Base-by-base conservation (phyloP, 1,140 invertebrate species). In the Scaptomyza pallida region DNA sequence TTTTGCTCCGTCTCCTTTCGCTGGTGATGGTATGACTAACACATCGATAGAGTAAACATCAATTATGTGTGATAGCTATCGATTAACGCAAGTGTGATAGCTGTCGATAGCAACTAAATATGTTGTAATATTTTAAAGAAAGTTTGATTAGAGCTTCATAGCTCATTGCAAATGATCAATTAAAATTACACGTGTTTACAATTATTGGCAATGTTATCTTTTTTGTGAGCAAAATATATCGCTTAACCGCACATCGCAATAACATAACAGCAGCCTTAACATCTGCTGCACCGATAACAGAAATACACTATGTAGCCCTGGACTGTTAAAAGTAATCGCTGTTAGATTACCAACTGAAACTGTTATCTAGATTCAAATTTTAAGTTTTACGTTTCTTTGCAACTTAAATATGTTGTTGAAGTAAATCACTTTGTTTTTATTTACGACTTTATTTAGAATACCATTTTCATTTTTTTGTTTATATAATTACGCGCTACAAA, bases 401-500 rank as follows among this genome's bases (percentile, higher is more conserved):
- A n/a, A n/a, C n/a, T n/a, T n/a, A n/a, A n/a, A n/a, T n/a, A n/a
- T n/a, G n/a, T n/a, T n/a, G n/a, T n/a, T n/a, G n/a, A n/a, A n/a
- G n/a, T n/a, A n/a, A n/a, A n/a, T n/a, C n/a, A n/a, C n/a, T n/a
- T 69, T 45, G 12, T 50, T 73, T 81, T 78, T 85, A 72, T 79
- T 83, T 83, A 79, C 45, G 79, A 78, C 70, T 83, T 83, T 83
- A 83, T 85, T 85, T 86, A 86, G 72, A 81, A 86, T 85, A 85
- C 82, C 81, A 85, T 86, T 85, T 75, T 76, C 72, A 67, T 61
- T 80, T 50, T 79, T n/a, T n/a, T n/a, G n/a, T n/a, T 70, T 44
- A 73, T 86, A 81, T 80, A 86, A 69, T 85, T 85, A 85, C 61
- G 72, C 61, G 54, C 77, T 85, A 79, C 69, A 72, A 79, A 72